Conservation (phyloP, 2,888 invertebrate species). For the Seladonia tumulorum region DNA sequence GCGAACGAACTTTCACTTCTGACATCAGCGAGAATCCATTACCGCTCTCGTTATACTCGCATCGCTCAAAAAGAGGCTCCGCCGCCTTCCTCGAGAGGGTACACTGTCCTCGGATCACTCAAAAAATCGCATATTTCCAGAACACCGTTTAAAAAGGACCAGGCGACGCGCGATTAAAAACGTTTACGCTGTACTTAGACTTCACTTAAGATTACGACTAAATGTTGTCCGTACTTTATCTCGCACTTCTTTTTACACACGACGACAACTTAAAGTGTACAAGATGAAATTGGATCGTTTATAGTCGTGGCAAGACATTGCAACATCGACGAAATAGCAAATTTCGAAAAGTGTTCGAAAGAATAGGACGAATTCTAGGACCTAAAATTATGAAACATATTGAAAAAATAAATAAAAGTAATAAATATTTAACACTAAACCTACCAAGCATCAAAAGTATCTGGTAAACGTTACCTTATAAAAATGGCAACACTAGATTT, state of each 20-base stretch:
- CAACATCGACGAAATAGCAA: no score
- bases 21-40: conserved; percentile 44
- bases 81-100: neutral
- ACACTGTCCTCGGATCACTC: neutral
- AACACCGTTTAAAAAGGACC: neutral
- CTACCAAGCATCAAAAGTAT: no score
- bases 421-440: no score
- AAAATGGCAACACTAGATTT: no score
- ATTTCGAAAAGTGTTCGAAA: no score
- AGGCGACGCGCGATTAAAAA: no score
- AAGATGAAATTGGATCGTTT: neutral
- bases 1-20: conserved; percentile 45
- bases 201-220: neutral
- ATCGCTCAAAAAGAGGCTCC: conserved; percentile 23
- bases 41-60: conserved; percentile 27
- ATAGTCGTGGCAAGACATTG: no score
- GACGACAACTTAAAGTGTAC: neutral
- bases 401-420: no score
- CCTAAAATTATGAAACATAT: no score
- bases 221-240: neutral
- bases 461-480: no score
- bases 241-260: neutral
- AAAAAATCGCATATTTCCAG: neutral
- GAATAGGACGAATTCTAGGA: no score
- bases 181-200: neutral